Percentiles rank a stretch among this genome's conserved stretches.
phyloP scores from a whole-genome alignment of 2,888 invertebrate genomes.

The Parasteatoda lunata region DNA sequence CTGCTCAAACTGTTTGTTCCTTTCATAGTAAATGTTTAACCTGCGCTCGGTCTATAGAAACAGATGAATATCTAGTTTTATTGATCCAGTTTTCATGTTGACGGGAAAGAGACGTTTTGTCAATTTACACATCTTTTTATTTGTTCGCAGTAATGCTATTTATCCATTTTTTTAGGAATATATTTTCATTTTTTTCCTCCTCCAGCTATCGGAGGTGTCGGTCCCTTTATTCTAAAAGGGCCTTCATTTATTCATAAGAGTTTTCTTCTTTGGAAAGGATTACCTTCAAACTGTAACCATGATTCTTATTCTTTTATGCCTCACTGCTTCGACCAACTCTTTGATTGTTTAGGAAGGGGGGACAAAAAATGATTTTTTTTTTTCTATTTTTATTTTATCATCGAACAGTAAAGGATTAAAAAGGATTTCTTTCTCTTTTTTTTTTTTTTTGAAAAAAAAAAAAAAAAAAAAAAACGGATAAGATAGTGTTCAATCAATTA shows the following conservation, averaged over 20 bases:
- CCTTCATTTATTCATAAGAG: slow-evolving; percentile 57
- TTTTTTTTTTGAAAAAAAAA: too few species aligned
- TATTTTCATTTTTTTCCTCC: slow-evolving; percentile 28
- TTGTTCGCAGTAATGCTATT: slow-evolving; percentile 66
- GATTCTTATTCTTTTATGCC: too few species aligned
- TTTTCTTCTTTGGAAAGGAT: slow-evolving; percentile 23
- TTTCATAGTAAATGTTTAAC: slow-evolving; percentile 66
- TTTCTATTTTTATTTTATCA: too few species aligned
- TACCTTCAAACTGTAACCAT: not conserved
- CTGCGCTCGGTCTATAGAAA: slow-evolving; percentile 67
- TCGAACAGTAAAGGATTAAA: too few species aligned
- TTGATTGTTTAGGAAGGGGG: too few species aligned
- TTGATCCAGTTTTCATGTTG: slow-evolving; percentile 68
- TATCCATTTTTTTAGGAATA: slow-evolving; percentile 56
- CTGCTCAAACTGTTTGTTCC: slow-evolving; percentile 68
- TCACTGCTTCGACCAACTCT: too few species aligned
- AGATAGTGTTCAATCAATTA: too few species aligned
- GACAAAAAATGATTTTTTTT: too few species aligned
- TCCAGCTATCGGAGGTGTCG: slow-evolving; percentile 39
- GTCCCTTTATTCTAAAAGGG: slow-evolving; percentile 46
- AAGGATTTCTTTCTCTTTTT: too few species aligned
- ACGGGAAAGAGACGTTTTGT: slow-evolving; percentile 51
- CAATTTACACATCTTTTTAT: slow-evolving; percentile 66
- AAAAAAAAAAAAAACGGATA: too few species aligned
- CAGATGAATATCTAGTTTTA: slow-evolving; percentile 68